Evolutionary conservation across 1,140 invertebrate species (phyloP), one percentile per base, ranked within the genome.

Genomic region (Heliothis subflexa): DNA sequence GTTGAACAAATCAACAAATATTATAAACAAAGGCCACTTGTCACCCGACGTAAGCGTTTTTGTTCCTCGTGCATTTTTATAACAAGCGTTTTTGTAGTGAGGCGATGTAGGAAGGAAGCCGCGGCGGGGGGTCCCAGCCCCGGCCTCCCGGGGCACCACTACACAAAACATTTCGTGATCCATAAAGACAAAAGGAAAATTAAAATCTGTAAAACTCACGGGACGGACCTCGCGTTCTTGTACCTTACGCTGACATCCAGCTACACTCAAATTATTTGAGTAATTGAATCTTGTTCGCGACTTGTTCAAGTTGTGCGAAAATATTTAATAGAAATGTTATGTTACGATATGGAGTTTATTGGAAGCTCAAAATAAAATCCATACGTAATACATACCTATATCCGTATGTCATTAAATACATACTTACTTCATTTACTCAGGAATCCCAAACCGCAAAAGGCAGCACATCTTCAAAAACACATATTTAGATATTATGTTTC

Each of bases 141-240:
- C 80, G 84, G 72, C 82, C 85, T 86, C 92, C 91, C 82, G 91
- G 86, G 89, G 91, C 72, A 80, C 82, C 78, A 88, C 86, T 89
- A 91, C 86, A 93, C 90, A 93, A 92, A 93, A 92, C 91, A 90
- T 92, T 90, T 92, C 93, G 91, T 94, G 91, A 93, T 93, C 90
- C 89, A 91, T 86, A 92, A 93, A 94, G 90, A 93, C 93, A 94
- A 94, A 94, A 94, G 89, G 83, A 93, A 90, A 90, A 88, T 91
- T 91, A 89, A 92, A 90, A 89, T 91, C 86, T 91, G 85, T 91
- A 86, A 85, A 86, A 85, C 89, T 89, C 87, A 83, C 78, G 84
- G 85, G 85, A 87, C 85, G 83, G 73, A 76, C 72, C 82, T 82
- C 79, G 80, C 74, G 64, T 72, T 62, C 72, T 81, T 78, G 76